Evolutionary conservation across 2,113 vertebrate species (phyloP).

Genomic region (Python bivittatus): DNA sequence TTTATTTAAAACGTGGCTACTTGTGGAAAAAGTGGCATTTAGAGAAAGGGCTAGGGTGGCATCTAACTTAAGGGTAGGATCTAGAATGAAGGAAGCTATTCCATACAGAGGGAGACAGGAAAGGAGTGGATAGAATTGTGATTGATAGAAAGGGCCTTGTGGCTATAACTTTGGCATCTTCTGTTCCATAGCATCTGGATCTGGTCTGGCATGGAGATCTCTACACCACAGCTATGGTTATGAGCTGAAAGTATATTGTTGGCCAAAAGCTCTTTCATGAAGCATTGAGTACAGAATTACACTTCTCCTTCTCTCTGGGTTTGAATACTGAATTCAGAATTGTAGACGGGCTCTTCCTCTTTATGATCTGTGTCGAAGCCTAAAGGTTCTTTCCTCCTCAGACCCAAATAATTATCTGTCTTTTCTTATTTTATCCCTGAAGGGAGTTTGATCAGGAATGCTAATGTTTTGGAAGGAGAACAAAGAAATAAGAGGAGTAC

Average conservation of each 20-base stretch:
- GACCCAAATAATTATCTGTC: not conserved
- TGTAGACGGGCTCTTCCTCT: too few species aligned
- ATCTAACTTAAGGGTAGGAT: not conserved
- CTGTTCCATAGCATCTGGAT: not conserved
- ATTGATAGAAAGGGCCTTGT: not conserved
- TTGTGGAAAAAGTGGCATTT: not conserved
- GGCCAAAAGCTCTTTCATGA: not conserved
- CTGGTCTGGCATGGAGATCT: not conserved
- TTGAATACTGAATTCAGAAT: not conserved
- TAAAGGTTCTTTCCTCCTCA: not conserved
- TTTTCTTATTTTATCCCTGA: not conserved
- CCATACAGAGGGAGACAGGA: not conserved
- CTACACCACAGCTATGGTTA: not conserved
- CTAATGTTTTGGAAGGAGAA: not conserved
- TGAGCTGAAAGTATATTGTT: not conserved
- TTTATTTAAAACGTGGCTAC: not conserved
- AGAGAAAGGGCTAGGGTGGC: not conserved
- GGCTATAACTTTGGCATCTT: not conserved
- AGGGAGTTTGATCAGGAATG: not conserved
- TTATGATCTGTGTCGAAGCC: too few species aligned
- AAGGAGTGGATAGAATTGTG: not conserved
- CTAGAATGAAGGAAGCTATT: not conserved
- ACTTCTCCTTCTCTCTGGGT: not conserved
- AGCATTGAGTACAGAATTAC: not conserved
- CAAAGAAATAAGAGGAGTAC: not conserved